Base-by-base conservation (phyloP, 2,888 invertebrate genomes). In the Aelia acuminata region DNA sequence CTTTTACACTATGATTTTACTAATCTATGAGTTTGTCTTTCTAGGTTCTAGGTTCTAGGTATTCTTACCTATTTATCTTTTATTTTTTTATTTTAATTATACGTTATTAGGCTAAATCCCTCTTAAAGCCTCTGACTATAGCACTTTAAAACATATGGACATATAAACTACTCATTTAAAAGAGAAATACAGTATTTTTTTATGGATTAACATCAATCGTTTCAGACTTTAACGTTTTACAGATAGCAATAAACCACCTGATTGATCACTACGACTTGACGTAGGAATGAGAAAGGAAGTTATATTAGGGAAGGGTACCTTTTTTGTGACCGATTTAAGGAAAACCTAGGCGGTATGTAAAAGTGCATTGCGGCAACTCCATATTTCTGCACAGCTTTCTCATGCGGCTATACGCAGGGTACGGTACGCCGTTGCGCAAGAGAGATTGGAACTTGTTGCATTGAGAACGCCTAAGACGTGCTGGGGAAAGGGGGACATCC, bases 361-460 rank as follows among this genome's bases (percentile, higher is more conserved):
- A 39, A 75, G 75, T 75, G 75, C 75, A 75, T 39, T 75, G 75
- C 39, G 57, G 57, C 57, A 57, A 57, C 57, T 26, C 57, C 26
- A 57, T 57, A 57, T 57, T 57, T 57, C 75, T 75, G 75, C 20
- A 75, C 39, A 75, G 75, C 75, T 75, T 75, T 75, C 75, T 75
- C 75, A 39, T 57, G 57, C 13, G 57, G 57, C 75, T 7, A 39
- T 75, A 75, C 75, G 75, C 75, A 75, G 75, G 39, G 75, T 75
- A 75, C 75, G 75, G 75, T 75, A 75, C 75, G 70, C 35, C 70
- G 75, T 75, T 75, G 75, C 75, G 75, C 75, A 75, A 75, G 75
- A 39, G 75, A 75, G 39, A 75, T 75, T 75, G 75, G 75, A 75
- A 75, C 75, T 75, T 75, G 75, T 75, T 75, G 75, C 75, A 75